These are phyloP conservation scores for Sterrhoptilus dennistouni DNA, from an alignment of 2,113 vertebrate genomes.

Conservation along the genomic window DNA sequence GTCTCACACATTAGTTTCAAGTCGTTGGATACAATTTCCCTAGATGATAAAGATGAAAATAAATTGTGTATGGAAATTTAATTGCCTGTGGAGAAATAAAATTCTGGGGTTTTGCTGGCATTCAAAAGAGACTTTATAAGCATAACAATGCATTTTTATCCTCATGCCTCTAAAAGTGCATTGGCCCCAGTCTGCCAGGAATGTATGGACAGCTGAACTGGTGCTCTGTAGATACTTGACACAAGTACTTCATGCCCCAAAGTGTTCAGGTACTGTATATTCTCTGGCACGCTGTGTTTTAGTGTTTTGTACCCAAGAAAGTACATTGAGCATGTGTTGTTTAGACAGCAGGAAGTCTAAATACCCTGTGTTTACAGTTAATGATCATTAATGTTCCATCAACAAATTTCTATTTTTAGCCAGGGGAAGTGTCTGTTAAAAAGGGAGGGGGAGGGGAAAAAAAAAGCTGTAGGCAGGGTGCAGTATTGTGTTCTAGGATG, in stretches of 20 bases:
- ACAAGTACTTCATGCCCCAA: not conserved
- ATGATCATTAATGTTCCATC: not conserved
- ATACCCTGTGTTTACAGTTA: not conserved
- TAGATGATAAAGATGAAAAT: not conserved
- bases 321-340: not conserved
- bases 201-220: not conserved
- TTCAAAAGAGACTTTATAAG: not conserved
- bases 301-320: not conserved
- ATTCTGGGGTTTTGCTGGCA: not conserved
- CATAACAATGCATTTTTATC: not conserved
- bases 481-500: not conserved
- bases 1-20: not conserved
- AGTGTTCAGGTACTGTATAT: not conserved
- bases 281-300: not conserved
- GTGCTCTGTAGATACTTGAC: not conserved
- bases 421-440: not conserved
- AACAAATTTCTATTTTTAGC: not conserved
- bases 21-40: not conserved
- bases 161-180: not conserved
- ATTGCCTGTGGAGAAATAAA: not conserved
- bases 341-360: not conserved
- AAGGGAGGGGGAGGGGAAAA: not conserved
- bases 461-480: not conserved
- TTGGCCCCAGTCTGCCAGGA: not conserved
- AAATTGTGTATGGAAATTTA: not conserved